Conservation (phyloP, 64 coral and sea anemone species). For the Acropora yongei region DNA sequence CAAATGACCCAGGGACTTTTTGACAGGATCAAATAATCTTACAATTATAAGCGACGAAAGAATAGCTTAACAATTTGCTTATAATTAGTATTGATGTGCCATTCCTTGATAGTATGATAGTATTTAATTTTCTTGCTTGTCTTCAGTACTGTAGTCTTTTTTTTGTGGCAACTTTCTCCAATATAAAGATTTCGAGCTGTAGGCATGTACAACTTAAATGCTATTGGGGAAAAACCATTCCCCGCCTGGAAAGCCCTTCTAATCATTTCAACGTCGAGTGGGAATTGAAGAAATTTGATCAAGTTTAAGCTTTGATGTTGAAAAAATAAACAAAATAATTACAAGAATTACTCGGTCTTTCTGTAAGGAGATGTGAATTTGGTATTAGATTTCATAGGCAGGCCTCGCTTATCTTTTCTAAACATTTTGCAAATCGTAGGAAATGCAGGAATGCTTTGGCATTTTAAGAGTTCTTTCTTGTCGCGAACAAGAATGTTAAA, state of each 20-base stretch:
- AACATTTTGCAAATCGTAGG: conserved; percentile 20
- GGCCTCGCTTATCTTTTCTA: conserved; percentile 1
- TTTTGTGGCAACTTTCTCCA: neutral
- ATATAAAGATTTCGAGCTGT: neutral
- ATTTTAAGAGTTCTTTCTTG: neutral
- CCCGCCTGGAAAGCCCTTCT: neutral
- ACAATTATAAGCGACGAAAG: neutral
- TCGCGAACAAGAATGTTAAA: neutral
- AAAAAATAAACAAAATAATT: conserved; percentile 32
- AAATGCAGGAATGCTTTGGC: conserved; percentile 18
- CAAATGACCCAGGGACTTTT: neutral
- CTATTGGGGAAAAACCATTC: conserved; percentile 13
- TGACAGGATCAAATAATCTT: neutral
- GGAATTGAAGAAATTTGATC: neutral
- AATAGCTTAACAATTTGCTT: neutral
- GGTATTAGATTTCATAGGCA: neutral
- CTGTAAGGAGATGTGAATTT: neutral
- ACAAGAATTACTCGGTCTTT: neutral
- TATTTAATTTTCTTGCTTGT: neutral
- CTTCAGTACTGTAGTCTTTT: neutral
- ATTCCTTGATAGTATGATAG: neutral
- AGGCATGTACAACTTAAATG: neutral
- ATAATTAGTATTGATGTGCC: neutral
- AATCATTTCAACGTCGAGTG: neutral
- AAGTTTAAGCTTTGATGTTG: conserved; percentile 7